Evolutionary conservation across 2,888 invertebrate species (phyloP).

Genomic region (Drosophila limbata): DNA sequence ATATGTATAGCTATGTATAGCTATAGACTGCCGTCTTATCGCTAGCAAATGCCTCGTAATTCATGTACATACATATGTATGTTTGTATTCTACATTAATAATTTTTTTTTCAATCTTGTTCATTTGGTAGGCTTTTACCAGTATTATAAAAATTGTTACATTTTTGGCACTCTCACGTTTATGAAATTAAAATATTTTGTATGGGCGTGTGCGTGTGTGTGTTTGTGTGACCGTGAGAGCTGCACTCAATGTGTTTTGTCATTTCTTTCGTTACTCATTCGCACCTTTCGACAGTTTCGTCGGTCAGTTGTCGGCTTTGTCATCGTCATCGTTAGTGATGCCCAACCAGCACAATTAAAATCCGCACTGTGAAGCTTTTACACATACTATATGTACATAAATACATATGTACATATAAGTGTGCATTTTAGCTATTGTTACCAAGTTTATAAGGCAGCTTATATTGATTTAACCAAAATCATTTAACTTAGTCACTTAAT

Average conservation of each 20-base stretch:
- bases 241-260: conserved; percentile 27
- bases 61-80: not conserved
- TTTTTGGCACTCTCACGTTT: conserved; percentile 11
- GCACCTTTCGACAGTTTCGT: conserved; percentile 18
- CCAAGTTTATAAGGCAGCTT: not conserved
- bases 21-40: conserved; percentile 19
- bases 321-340: conserved; percentile 23
- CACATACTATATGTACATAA: too few species aligned
- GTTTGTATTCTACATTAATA: not conserved
- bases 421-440: too few species aligned
- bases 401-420: conserved; percentile 4
- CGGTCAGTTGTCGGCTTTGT: conserved; percentile 19
- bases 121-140: conserved; percentile 4
- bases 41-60: conserved; percentile 26
- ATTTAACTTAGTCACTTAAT: not conserved
- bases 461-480: not conserved
- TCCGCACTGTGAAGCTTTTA: conserved; percentile 23
- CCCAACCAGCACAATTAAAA: conserved; percentile 44
- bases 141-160: conserved; percentile 5
- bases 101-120: conserved; percentile 14
- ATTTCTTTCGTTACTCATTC: conserved; percentile 44
- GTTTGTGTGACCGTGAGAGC: conserved; percentile 20
- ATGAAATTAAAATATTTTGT: conserved; percentile 20
- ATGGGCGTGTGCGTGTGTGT: conserved; percentile 1
- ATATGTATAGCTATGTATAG: too few species aligned